Evolutionary conservation across 2,113 vertebrate species (phyloP), one percentile per base, ranked within the genome.

Genomic region (Chaetorhynchus papuensis): DNA sequence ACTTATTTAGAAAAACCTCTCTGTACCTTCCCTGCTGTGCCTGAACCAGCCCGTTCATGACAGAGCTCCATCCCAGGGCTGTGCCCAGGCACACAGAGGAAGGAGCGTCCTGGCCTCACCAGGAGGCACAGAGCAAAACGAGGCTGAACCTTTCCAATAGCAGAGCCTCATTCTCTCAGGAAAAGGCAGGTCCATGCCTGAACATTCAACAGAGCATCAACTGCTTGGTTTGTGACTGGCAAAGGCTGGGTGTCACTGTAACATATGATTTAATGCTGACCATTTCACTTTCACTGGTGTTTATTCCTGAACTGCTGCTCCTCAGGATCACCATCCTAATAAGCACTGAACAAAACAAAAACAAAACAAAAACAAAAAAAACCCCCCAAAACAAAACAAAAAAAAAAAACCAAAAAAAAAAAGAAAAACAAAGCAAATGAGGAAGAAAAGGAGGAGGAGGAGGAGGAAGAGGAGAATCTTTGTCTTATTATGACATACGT

Each of bases 261-360:
- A 74, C 47, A 53, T n/a, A 44, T 37, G 50, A 93, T 45, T 88
- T 77, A 59, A 90, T 79, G 95, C 94, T 95, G 96, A 97, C 92
- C 89, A 81, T 95, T 90, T 81, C 22, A 20, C 94, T 96, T 94
- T 83, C 83, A 96, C 96, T 41, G 57, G 94, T 76, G 22, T 93
- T 96, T 92, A 96, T 93, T 97, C 97, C 97, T 97, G 96, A 97
- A 96, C 94, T 86, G 92, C 95, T 96, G 78, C 76, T 97, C 95
- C 97, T 97, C 96, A 96, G 94, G 97, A 96, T 95, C 96, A 96
- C 97, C 97, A 94, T 90, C 90, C 96, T 96, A 96, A 96, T 96
- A 96, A 98, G 97, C 89, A 97, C 87, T 95, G 97, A 97, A 96
- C 94, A 96, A 97, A 96, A 49, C 78, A 88, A 95, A 97, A 94